Base-by-base conservation (phyloP, 2,113 vertebrate species). In the Ginglymostoma cirratum region DNA sequence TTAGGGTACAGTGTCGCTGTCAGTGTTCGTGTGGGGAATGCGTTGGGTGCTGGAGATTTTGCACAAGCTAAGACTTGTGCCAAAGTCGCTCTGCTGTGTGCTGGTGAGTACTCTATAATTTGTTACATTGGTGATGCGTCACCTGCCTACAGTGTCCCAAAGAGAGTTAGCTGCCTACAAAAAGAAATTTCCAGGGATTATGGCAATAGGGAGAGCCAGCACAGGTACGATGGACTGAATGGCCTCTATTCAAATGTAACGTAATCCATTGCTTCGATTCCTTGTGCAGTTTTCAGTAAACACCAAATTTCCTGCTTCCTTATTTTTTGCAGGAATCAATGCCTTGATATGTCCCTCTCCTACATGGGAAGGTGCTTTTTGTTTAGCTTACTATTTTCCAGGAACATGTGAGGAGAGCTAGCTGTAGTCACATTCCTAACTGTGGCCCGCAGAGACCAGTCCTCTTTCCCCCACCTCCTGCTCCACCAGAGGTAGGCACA, bases 11-110 rank as follows among this genome's bases (percentile, higher is more conserved):
- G 98, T 0, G 98, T 98, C 95, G 98, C 98, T 1, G 97, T 96
- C 0, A 98, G 97, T 14, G 97, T 99, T 96, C 97, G 97, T 48
- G 98, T 99, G 96, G 99, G 98, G 87, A 98, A 98, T 0, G 98
- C 98, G 14, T 96, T 99, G 4, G 98, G 98, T 24, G 98, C 98
- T 0, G 98, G 98, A 87, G 96, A 98, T 95, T 97, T 96, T 0
- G 94, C 97, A 24, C 97, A 98, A 96, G 98, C 98, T 4, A 97
- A 97, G 61, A 96, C 97, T 15, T 98, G 98, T 45, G 98, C 98
- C 96, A 96, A 98, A 96, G 97, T 98, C 1, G 97, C 98, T 0
- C 96, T 99, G 23, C 96, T 97, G 80, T 98, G 98, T 66, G 67
- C 98, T 97, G 97, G 98, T 99, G 96, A 97, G 97, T 96, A 52